Evolutionary conservation across 2,113 vertebrate genomes (phyloP).

Genomic region (Macrotus californicus): DNA sequence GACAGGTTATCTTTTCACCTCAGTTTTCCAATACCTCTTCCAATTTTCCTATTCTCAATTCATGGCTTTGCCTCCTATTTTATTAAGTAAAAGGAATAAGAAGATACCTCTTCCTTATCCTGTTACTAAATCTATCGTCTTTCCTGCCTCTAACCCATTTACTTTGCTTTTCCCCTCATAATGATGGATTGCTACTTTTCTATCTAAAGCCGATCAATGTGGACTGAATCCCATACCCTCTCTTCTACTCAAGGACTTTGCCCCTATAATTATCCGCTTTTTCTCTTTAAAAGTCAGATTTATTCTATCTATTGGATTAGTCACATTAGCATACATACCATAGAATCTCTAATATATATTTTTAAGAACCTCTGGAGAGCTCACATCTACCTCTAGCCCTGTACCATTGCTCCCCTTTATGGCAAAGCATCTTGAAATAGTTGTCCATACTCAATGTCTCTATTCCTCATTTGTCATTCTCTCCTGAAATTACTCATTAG

Average conservation of each 20-base stretch:
- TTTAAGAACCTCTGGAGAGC: not conserved
- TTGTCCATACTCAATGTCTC: not conserved
- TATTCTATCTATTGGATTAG: not conserved
- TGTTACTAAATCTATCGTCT: not conserved
- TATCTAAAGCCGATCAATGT: not conserved
- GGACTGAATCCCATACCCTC: not conserved
- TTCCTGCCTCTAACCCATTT: not conserved
- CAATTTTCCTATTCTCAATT: not conserved
- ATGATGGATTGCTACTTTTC: not conserved
- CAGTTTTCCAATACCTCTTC: not conserved
- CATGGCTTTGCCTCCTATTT: not conserved
- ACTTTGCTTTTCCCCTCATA: not conserved
- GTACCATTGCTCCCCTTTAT: not conserved
- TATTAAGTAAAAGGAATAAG: not conserved
- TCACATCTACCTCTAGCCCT: not conserved
- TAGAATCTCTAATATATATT: not conserved
- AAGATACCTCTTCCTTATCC: not conserved
- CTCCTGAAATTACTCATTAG: not conserved
- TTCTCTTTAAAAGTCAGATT: not conserved
- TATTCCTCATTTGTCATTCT: not conserved
- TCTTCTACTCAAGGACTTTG: not conserved
- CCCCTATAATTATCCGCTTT: not conserved
- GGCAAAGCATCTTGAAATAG: not conserved
- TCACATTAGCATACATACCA: not conserved
- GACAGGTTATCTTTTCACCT: not conserved